Evolutionary conservation across 2,888 invertebrate genomes (phyloP).

Genomic region (Lampropteryx suffumata): DNA sequence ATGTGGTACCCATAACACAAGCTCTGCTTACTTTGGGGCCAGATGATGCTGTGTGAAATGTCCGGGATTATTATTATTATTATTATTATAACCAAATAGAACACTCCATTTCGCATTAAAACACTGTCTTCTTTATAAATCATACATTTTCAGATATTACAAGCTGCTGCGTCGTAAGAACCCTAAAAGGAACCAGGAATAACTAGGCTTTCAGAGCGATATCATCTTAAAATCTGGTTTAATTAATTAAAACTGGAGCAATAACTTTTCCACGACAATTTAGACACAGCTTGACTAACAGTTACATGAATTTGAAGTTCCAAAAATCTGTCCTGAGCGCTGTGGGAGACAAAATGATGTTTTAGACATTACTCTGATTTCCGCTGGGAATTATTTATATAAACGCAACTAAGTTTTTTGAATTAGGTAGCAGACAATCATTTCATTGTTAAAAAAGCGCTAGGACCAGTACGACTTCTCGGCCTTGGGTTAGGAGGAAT

Average conservation of each 20-base stretch:
- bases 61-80: too few relatives aligned
- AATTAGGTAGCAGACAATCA: too few relatives aligned
- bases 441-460: too few relatives aligned
- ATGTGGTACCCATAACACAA: too few relatives aligned
- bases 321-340: conserved; percentile 1
- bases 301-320: conserved; percentile 5
- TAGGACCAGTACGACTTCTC: too few relatives aligned
- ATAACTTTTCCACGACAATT: conserved; percentile 17
- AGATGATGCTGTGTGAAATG: too few relatives aligned
- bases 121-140: neutral
- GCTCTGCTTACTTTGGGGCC: too few relatives aligned
- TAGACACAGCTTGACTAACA: conserved; percentile 7
- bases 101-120: too few relatives aligned
- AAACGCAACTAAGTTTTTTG: neutral
- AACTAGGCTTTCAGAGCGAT: conserved; percentile 5
- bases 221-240: conserved; percentile 10
- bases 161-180: neutral
- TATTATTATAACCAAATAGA: too few relatives aligned
- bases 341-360: conserved; percentile 8
- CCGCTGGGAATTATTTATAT: conserved; percentile 16
- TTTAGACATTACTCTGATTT: conserved; percentile 15
- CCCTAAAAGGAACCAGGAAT: neutral
- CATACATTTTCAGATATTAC: neutral
- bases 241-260: conserved; percentile 20
- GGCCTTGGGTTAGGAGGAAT: too few relatives aligned